Evolutionary conservation across 2,113 vertebrate genomes (phyloP), one percentile per base, ranked within the genome.

Genomic region (Lethenteron camtschaticum): DNA sequence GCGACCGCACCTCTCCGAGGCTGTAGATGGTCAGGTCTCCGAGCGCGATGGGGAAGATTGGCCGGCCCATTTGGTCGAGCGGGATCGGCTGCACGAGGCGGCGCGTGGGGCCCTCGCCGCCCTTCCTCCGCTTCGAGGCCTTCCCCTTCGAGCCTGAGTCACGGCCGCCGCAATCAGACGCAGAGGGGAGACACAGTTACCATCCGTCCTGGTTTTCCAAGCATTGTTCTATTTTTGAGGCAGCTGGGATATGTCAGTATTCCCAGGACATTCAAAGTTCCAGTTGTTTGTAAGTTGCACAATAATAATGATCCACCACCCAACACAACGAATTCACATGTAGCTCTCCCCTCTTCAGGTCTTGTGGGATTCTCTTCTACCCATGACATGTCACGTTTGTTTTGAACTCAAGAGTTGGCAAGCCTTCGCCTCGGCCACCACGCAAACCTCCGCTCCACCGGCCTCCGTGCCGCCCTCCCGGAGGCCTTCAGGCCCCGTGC

Each of bases 11-110:
- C 85, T 92, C 87, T 68, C 87, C 87, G 24, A 92, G 79, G 73
- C 87, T 90, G 82, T 92, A 89, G 55, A 88, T 79, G 0, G 87
- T 90, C 73, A 90, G 81, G 41, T 84, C 83, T 71, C 85, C 85
- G 72, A 90, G 78, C 6, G 80, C 79, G 12, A 90, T 89, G 72
- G 88, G 87, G 72, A 90, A 89, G 57, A 90, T 81, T 0, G 88
- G 88, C 66, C 85, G 82, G 56, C 87, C 87, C 3, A 84, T 85
- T 55, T 86, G 84, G 76, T 90, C 88, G 74, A 89, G 79, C 9
- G 84, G 77, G 75, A 92, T 86, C 55, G 85, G 84, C 73, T 83
- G 85, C 71, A 88, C 86, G 75, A 87, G 78, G 74, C 81, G 83
- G 60, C 83, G 80, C 55, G 78, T 79, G n/a, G 83, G 79, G 68